These are phyloP conservation scores for Reinhardtius hippoglossoides DNA, from an alignment of 2,113 vertebrate genomes.

Conservation along the genomic window DNA sequence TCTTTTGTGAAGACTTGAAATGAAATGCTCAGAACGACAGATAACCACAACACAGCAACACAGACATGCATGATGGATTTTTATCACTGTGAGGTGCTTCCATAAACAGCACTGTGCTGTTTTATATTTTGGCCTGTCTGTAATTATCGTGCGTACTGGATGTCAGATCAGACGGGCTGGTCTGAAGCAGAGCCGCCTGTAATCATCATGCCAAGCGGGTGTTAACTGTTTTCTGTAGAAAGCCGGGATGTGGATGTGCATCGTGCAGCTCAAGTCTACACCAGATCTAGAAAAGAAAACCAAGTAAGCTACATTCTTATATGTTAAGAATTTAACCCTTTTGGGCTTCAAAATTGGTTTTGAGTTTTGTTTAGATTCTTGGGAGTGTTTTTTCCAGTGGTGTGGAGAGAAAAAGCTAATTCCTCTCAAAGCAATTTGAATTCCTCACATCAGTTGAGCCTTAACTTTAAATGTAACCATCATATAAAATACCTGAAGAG, in stretches of 20 bases:
- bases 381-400: too few relatives aligned
- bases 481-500: neutral
- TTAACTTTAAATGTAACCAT: neutral
- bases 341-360: too few relatives aligned
- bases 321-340: too few relatives aligned
- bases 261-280: neutral
- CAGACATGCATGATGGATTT: conserved; percentile 13
- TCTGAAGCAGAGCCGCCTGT: conserved; percentile 8
- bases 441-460: neutral
- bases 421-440: neutral
- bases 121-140: conserved; percentile 13
- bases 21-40: neutral
- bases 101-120: neutral
- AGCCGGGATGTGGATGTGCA: neutral
- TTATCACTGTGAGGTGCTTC: conserved; percentile 2
- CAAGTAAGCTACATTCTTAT: too few relatives aligned
- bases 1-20: neutral
- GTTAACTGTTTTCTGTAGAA: neutral
- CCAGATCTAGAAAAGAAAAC: neutral
- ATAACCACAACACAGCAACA: neutral
- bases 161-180: conserved; percentile 35
- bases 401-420: neutral
- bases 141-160: conserved; percentile 22
- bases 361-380: neutral
- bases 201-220: conserved; percentile 3